Base-by-base conservation (phyloP, 2,113 vertebrate genomes). In the Saccopteryx leptura region DNA sequence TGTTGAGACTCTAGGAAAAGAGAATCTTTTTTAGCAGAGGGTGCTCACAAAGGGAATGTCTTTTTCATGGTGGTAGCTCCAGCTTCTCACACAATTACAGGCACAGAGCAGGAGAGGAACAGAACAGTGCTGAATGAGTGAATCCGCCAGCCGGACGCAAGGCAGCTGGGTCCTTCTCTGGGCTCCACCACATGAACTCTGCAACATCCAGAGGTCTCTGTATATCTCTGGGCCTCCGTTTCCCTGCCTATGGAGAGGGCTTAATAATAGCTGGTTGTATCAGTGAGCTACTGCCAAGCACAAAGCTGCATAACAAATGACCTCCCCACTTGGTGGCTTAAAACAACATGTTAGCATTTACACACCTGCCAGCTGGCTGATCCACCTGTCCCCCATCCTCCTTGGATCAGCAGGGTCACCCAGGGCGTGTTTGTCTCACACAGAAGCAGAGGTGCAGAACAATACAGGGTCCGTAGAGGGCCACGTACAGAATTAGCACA, bases 361-460 rank as follows among this genome's bases (percentile, higher is more conserved):
- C 14, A 11, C 1, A 2, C 52, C 72, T 63, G 19, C 69, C 7
- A 7, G 5, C 19, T 24, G 7, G 21, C 82, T 52, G 68, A 4
- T 1, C 58, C 56, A 9, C 68, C 69, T 6, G 48, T 7, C 23
- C 33, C 17, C 46, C 24, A 1, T 13, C 12, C 18, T 28, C 33
- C 19, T 0, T 0, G 54, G 23, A 24, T 19, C 33, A 11, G 18
- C 6, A 1, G 23, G 26, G 4, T 9, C 15, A 12, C 0, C 58
- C 66, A 7, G 52, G 58, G 14, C 26, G 0, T 10, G 39, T n/a
- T 4, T 24, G 19, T 15, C 48, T 21, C 68, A 2, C 61, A 3
- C 1, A 0, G 1, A 1, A 18, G 48, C 80, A 31, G 24, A 52
- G 33, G 17, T 4, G 0, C n/a, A 17, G 74, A 6, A 50, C 4